Percentiles rank a stretch among this genome's conserved stretches.
phyloP scores from a whole-genome alignment of 2,888 invertebrate genomes.

The Poecilobothrus nobilitatus region DNA sequence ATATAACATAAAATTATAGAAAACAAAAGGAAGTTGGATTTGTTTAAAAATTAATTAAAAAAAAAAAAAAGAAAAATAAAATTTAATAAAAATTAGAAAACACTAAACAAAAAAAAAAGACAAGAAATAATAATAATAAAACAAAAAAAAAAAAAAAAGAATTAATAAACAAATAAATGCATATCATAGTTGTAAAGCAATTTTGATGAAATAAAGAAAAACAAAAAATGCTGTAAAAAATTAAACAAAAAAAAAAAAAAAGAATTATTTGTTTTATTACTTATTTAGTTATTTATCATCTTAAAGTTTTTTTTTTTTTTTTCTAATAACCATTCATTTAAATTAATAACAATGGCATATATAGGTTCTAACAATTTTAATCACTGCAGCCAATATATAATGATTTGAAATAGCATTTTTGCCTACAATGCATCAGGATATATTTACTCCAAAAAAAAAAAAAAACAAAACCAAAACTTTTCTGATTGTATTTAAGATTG shows the following conservation, averaged over 20 bases:
- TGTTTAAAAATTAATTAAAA: neutral
- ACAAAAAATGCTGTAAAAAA: constrained; percentile 39
- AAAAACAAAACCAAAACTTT: too few species aligned
- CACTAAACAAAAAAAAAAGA: constrained; percentile 21
- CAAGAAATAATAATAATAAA: constrained; percentile 12
- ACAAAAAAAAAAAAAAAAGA: too few species aligned
- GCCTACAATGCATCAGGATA: too few species aligned
- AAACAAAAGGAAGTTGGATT: neutral
- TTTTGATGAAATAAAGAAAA: constrained; percentile 27
- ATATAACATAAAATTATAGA: neutral
- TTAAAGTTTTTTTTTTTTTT: too few species aligned
- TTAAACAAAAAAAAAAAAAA: constrained; percentile 29
- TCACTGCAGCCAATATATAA: too few species aligned
- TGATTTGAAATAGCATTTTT: too few species aligned
- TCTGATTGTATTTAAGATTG: too few species aligned
- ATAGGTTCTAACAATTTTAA: too few species aligned
- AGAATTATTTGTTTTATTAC: constrained; percentile 21
- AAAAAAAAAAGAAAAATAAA: neutral
- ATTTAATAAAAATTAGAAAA: neutral
- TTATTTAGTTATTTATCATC: neutral
- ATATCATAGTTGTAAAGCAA: constrained; percentile 79
- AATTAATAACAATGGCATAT: too few species aligned
- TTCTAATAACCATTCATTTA: too few species aligned
- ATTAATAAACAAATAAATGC: constrained; percentile 51
- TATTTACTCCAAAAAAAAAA: too few species aligned